Percentiles rank a stretch among this genome's conserved stretches.
Evolutionary conservation across 1,140 invertebrate species (phyloP).

Genomic region (Amyelois transitella): DNA sequence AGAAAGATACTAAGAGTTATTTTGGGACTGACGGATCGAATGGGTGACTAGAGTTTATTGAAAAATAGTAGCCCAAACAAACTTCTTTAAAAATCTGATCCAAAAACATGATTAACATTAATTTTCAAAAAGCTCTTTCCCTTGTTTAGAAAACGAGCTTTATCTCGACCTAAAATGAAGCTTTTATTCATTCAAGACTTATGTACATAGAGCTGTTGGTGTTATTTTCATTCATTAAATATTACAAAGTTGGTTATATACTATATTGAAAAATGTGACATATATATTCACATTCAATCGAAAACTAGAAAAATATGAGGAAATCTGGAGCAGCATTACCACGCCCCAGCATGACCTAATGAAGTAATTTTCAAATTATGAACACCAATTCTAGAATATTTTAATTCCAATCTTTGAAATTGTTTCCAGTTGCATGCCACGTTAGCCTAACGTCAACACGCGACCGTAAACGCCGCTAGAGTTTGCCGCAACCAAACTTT

Average conservation of each 20-base stretch:
- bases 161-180: neutral
- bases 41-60: neutral
- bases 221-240: neutral
- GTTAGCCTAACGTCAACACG: neutral
- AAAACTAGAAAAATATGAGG: neutral
- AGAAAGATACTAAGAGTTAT: no score
- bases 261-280: neutral
- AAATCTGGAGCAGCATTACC: neutral
- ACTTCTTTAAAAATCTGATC: neutral
- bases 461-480: neutral
- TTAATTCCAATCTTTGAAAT: neutral
- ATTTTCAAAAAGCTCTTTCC: neutral
- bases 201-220: neutral
- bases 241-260: neutral
- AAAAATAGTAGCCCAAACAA: neutral
- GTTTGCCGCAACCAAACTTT: conserved; percentile 1
- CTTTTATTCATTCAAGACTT: neutral
- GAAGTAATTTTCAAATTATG: conserved; percentile 6
- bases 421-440: neutral
- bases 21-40: no score
- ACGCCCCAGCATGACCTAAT: neutral
- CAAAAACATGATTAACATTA: neutral
- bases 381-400: neutral
- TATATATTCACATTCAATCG: neutral
- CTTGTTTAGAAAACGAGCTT: neutral